These are phyloP conservation scores for Holcopasites calliopsidis DNA, from an alignment of 1,140 invertebrate genomes.

Conservation along the genomic window DNA sequence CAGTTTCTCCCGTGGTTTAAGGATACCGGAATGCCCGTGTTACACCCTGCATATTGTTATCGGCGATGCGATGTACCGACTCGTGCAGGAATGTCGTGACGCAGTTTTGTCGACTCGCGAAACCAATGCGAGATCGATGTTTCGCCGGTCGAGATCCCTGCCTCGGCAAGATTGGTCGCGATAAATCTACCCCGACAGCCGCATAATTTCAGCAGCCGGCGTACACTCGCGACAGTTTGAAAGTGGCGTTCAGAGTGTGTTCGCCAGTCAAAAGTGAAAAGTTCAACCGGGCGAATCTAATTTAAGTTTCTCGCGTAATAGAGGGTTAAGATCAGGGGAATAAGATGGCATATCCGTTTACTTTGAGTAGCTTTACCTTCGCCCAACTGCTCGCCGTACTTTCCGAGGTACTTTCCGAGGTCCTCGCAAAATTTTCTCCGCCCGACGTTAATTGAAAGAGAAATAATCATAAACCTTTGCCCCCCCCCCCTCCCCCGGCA, in stretches of 20 bases:
- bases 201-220: not conserved
- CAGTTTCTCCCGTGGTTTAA: slow-evolving; percentile 7
- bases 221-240: slow-evolving; percentile 2
- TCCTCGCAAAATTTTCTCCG: no score
- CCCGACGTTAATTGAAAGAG: not conserved
- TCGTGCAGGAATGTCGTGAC: not conserved
- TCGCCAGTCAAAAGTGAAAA: slow-evolving; percentile 35
- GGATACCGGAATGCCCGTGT: slow-evolving; percentile 4
- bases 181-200: slow-evolving; percentile 20
- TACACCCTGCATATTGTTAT: slow-evolving; percentile 1
- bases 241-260: not conserved
- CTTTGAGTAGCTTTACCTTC: not conserved
- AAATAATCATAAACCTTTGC: not conserved
- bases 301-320: slow-evolving; percentile 38
- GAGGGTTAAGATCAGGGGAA: not conserved
- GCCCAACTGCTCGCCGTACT: not conserved
- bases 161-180: not conserved
- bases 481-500: no score
- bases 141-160: not conserved
- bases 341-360: slow-evolving; percentile 1
- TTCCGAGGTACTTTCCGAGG: not conserved
- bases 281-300: slow-evolving; percentile 44
- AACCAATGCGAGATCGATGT: not conserved
- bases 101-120: not conserved
- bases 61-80: not conserved